Percentiles rank a stretch among this genome's conserved stretches.
phyloP scores from a whole-genome alignment of 2,888 invertebrate species.

The Drosophila rellima region DNA sequence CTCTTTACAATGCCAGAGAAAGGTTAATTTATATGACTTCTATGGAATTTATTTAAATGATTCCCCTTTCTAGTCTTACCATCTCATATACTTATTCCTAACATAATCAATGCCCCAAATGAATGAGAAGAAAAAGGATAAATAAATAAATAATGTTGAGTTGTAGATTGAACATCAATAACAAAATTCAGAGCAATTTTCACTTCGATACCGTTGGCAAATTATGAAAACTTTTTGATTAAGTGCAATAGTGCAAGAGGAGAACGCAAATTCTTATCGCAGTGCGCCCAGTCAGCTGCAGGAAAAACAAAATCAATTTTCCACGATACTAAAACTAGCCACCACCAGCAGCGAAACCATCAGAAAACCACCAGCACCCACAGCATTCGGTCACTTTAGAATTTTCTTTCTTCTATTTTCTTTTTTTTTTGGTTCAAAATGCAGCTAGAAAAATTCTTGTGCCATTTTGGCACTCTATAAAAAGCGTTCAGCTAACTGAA shows the following conservation, averaged over 20 bases:
- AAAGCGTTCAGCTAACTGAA: slow-evolving; percentile 52
- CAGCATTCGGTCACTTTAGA: slow-evolving; percentile 68
- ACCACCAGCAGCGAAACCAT: background rate
- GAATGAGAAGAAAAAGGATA: background rate
- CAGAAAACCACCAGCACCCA: slow-evolving; percentile 24
- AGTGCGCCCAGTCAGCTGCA: slow-evolving; percentile 41
- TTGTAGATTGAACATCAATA: slow-evolving; percentile 12
- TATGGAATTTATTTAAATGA: background rate
- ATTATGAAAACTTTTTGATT: slow-evolving; percentile 55
- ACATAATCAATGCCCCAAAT: background rate
- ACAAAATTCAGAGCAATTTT: slow-evolving; percentile 8
- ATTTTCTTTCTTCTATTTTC: slow-evolving; percentile 38
- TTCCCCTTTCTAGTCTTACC: too few species aligned
- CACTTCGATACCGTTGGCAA: slow-evolving; percentile 28
- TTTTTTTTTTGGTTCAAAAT: slow-evolving; percentile 37
- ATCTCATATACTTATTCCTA: too few species aligned
- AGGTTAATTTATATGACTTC: background rate
- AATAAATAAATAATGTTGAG: slow-evolving; percentile 9
- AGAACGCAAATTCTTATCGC: slow-evolving; percentile 67
- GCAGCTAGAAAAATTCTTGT: slow-evolving; percentile 57
- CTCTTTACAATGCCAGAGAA: too few species aligned
- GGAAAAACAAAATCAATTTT: slow-evolving; percentile 71
- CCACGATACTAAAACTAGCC: slow-evolving; percentile 33
- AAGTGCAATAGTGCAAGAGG: slow-evolving; percentile 34
- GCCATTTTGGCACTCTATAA: slow-evolving; percentile 72